Percentiles rank a stretch among this genome's conserved stretches.
Conservation (phyloP, 2,888 invertebrate genomes). For the Drosophila subquinaria region DNA sequence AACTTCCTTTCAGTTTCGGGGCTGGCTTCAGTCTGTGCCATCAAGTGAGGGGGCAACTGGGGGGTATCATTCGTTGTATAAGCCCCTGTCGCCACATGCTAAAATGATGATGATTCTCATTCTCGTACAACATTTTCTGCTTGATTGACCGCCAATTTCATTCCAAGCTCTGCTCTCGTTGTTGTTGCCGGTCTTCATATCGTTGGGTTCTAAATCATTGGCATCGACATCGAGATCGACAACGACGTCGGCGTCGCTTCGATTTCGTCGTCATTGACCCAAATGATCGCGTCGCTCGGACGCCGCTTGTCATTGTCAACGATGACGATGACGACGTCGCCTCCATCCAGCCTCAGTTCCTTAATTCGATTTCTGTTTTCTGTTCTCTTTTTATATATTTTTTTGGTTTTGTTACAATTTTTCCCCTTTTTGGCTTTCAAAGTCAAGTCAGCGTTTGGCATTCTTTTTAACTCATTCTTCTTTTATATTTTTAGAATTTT, state of each 20-base stretch:
- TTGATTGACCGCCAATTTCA: constrained; percentile 72
- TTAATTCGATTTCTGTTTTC: constrained; percentile 8
- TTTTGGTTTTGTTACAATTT: constrained; percentile 39
- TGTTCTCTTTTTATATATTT: not conserved
- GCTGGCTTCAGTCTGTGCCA: constrained; percentile 3
- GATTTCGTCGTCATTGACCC: constrained; percentile 80
- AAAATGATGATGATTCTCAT: constrained; percentile 75
- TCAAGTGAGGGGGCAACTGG: not conserved
- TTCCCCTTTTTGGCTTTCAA: constrained; percentile 58
- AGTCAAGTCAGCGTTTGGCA: constrained; percentile 57
- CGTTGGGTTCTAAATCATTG: constrained; percentile 75
- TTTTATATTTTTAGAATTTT: constrained; percentile 8
- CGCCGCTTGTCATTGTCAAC: constrained; percentile 75
- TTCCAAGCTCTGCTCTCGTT: constrained; percentile 31
- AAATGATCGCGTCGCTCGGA: constrained; percentile 75
- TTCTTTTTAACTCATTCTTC: constrained; percentile 4
- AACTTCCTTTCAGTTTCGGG: constrained; percentile 47
- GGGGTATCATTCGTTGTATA: constrained; percentile 44
- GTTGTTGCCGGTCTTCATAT: constrained; percentile 40
- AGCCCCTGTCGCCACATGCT: constrained; percentile 76
- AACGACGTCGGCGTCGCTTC: constrained; percentile 61
- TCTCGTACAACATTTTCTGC: constrained; percentile 74
- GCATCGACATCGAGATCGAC: constrained; percentile 44
- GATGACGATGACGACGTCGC: constrained; percentile 36
- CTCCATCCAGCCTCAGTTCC: constrained; percentile 27